Evolutionary conservation across 2,797 vertebrate species (phyloP), one percentile per base, ranked within the genome.

Genomic region (Intellagama lesueurii): DNA sequence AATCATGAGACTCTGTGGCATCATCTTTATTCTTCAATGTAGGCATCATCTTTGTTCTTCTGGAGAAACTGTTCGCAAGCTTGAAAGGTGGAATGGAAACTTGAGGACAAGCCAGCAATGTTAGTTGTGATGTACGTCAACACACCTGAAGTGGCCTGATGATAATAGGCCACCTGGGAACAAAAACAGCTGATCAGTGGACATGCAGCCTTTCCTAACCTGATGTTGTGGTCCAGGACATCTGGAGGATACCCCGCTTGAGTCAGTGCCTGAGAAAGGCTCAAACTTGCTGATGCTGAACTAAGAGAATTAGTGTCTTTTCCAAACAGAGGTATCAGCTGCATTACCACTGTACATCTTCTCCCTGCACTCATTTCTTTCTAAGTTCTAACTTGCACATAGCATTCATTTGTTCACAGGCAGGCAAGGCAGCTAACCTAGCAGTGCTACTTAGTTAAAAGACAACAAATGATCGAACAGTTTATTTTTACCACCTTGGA

Each of bases 81-180:
- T 12, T 98, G 93, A 4, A 98, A 98, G 22, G 96, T 97, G 82
- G 94, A 96, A 78, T 96, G 98, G 95, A 99, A 98, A 81, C 96
- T 96, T 0, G 98, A 98, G 78, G 99, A 99, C 52, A 99, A 97
- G 60, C 98, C 99, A 0, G 96, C 97, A 47, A 99, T 98, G 0
- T 99, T 98, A 86, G 97, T 98, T 90, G 99, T 98, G 96, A 99
- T 97, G 0, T 99, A 99, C 84, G 98, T 98, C 86, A 99, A 97
- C 87, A 99, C 96, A 6, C 97, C 98, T 0, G 98, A 98, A 0
- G 97, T 98, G 16, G 98, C 98, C 96, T 99, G 98, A 95, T 99
- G 99, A 95, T 99, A 99, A 96, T 99, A 99, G 72, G 98, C 98
- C 88, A 99, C 97, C 99, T 99, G 95, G 35, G 11, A 96, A 76